These are phyloP conservation scores for Sialis fuliginosa DNA, from an alignment of 2,888 invertebrate species.

Conservation along the genomic window DNA sequence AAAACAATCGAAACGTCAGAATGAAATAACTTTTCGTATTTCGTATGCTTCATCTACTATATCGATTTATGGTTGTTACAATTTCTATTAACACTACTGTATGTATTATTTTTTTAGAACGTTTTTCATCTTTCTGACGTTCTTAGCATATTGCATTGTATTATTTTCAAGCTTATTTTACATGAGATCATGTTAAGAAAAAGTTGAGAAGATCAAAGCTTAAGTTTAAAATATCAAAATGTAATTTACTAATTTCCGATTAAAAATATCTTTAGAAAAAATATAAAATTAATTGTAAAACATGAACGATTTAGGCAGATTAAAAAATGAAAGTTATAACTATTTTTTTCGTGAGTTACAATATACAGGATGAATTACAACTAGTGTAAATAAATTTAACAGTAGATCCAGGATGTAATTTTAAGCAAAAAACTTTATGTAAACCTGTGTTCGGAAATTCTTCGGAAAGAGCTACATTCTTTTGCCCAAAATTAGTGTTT, in stretches of 20 bases:
- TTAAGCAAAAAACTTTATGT: too few relatives aligned
- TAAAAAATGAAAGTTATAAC: background rate
- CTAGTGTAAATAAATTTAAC: too few relatives aligned
- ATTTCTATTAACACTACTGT: background rate
- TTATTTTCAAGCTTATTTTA: background rate
- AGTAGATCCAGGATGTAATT: too few relatives aligned
- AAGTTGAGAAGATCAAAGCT: background rate
- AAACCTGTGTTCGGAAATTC: too few relatives aligned
- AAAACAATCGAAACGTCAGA: too few relatives aligned
- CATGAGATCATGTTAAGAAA: background rate
- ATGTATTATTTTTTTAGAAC: background rate
- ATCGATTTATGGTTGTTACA: too few relatives aligned
- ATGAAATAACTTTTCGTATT: too few relatives aligned
- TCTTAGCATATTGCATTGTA: background rate
- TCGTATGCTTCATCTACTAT: too few relatives aligned
- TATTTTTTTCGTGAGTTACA: background rate
- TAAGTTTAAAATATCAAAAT: background rate
- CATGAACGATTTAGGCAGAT: background rate
- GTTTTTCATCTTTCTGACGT: background rate
- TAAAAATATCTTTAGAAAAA: too few relatives aligned
- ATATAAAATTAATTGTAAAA: background rate
- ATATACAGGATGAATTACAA: too few relatives aligned
- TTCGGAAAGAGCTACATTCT: too few relatives aligned
- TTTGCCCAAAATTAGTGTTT: too few relatives aligned
- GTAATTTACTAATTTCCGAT: background rate